Conservation (phyloP, 2,113 vertebrate genomes). For the Tursiops truncatus region DNA sequence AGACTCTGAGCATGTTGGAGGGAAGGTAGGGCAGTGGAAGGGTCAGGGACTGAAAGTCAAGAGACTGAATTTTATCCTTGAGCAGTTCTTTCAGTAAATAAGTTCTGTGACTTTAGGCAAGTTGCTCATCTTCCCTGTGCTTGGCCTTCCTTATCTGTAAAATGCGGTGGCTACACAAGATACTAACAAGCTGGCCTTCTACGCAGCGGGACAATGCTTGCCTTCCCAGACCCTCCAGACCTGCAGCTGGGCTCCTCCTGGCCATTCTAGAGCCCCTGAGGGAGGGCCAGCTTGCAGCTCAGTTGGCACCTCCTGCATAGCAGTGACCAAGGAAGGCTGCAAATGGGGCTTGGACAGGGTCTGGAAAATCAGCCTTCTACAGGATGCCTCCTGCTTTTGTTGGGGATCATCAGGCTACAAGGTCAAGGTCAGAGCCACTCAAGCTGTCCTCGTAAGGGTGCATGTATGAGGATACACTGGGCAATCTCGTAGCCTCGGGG, state of each 20-base stretch:
- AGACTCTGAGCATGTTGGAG: neutral
- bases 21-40: neutral
- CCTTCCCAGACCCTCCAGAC: neutral
- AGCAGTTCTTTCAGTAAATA: neutral
- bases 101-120: neutral
- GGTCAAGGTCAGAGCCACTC: neutral
- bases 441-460: neutral
- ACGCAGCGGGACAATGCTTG: neutral
- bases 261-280: neutral
- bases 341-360: neutral
- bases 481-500: neutral
- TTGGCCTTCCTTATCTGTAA: neutral
- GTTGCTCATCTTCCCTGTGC: no score
- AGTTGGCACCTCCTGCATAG: neutral
- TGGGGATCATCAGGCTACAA: neutral
- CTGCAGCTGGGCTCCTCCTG: neutral
- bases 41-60: neutral
- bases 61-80: neutral
- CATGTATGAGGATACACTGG: neutral
- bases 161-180: neutral
- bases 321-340: neutral
- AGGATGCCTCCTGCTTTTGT: neutral
- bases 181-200: neutral
- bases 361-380: neutral
- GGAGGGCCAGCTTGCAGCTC: neutral